These are phyloP conservation scores for Copidosoma aretas DNA, from an alignment of 2,888 invertebrate species.

Conservation along the genomic window DNA sequence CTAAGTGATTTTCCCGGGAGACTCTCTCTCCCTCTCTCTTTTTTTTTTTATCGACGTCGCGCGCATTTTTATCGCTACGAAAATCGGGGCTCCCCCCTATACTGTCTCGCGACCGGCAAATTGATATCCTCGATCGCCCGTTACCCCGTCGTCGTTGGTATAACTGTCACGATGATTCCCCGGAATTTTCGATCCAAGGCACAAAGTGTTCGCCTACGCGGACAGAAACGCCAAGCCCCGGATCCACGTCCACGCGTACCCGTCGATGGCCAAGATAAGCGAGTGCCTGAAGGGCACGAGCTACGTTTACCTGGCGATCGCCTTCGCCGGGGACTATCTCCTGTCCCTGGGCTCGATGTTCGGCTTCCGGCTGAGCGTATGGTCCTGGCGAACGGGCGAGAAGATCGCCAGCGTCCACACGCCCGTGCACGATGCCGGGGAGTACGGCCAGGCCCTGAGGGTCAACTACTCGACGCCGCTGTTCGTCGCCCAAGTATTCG, in stretches of 20 bases:
- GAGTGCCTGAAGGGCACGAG: constrained; percentile 47
- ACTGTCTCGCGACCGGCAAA: too few relatives aligned
- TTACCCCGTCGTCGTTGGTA: too few relatives aligned
- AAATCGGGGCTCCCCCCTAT: too few relatives aligned
- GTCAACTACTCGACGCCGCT: constrained; percentile 42
- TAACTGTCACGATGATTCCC: too few relatives aligned
- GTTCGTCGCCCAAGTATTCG: constrained; percentile 45
- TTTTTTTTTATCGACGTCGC: too few relatives aligned
- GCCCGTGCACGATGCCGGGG: constrained; percentile 45
- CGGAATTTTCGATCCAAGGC: constrained; percentile 35
- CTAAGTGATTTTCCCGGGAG: not conserved
- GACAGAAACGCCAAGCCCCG: constrained; percentile 68
- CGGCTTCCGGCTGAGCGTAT: constrained; percentile 66
- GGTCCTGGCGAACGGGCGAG: constrained; percentile 73
- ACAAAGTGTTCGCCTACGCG: constrained; percentile 65
- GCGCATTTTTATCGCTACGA: too few relatives aligned
- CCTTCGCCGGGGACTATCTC: constrained; percentile 48
- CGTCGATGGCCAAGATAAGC: constrained; percentile 64
- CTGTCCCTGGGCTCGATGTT: constrained; percentile 51
- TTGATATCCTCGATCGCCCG: too few relatives aligned
- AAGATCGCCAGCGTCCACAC: constrained; percentile 62
- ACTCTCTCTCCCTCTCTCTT: not conserved
- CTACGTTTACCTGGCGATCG: constrained; percentile 50
- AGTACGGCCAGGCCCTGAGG: constrained; percentile 48
- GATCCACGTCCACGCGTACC: constrained; percentile 71